Evolutionary conservation across 1,140 invertebrate species (phyloP), one percentile per base, ranked within the genome.

Genomic region (Tetramorium alpestre): DNA sequence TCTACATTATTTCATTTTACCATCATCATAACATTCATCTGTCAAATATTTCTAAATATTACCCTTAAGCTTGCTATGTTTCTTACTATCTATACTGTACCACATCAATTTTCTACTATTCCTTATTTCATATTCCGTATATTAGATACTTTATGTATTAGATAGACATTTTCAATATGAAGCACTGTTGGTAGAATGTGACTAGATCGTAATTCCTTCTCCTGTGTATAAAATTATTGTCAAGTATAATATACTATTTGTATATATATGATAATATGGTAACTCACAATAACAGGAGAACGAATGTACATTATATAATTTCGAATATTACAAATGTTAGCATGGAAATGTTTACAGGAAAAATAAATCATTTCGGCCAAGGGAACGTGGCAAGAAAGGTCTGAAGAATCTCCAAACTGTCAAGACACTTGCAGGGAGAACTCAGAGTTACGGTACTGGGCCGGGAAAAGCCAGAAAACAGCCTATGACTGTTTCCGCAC

Each of bases 351-450:
- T 90, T 96, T 96, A 85, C 96, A 98, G 98, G 97, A 98, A 98
- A 96, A 98, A 98, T 96, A 98, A 98, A 94, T 98, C 98, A 67
- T 98, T 98, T 95, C 96, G 97, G 86, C 97, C 97, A 3, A 96
- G 97, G n/a, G 97, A 98, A 93, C 96, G 97, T 10, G 96, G 97
- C 60, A 98, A 98, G 92, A 98, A 98, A 88, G 97, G 97, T 6
- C 94, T 98, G 91, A 98, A 98, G 94, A 99, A 98, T 95, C 96
- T 99, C 44, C 97, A 98, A 95, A 98, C 98, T 70, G 97, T 99
- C 13, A 99, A 99, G 95, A 98, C 98, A 0, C 95, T 99, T 10
- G 98, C 98, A 7, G 97, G 97, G 3, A 95, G 97, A 51, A 97
- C 97, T 8, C 96, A 96, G 38, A 95, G 96, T 88, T 95, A 95